Base-by-base conservation (phyloP, 2,797 vertebrate species). In the Labeo calbasu region DNA sequence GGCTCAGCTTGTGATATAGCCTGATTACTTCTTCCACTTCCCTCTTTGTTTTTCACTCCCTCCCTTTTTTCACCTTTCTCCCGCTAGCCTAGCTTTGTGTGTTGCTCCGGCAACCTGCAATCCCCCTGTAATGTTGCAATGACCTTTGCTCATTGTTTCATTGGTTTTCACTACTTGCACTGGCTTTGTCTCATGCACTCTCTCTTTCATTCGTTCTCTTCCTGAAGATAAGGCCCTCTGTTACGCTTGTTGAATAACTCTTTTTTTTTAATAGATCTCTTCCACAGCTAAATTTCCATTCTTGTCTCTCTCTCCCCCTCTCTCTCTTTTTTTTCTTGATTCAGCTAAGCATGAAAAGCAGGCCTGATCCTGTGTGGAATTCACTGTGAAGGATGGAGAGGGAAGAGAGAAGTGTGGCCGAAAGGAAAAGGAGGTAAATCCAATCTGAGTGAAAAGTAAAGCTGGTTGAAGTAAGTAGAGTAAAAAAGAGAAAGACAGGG, bases 311-410 rank as follows among this genome's bases (percentile, higher is more conserved):
- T 21, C 57, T 53, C 14, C 19, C 59, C 46, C 53, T 85, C 65
- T 81, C 53, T 79, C 21, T n/a, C 55, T 19, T 90, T 90, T 87
- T 90, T 55, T 69, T 70, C 88, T 90, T 91, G 90, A 94, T 87
- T 72, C 89, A 93, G 90, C 84, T 86, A 88, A 91, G 93, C 93
- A 91, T 94, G 79, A 91, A 93, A 91, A 94, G 92, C 95, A 95
- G 93, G 94, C 94, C 94, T 94, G 92, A 95, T 95, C 94, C 94
- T 95, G 94, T 93, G 92, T 90, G 94, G 94, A 96, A 95, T 95
- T 95, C 90, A 90, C 84, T 68, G 72, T 25, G 21, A 84, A 61
- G 51, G 77, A 75, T 61, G 76, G 71, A 82, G 40, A 53, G 76
- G 43, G 51, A 70, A 57, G 15, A 66, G 72, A 55, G 48, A 68